A percentile compares a stretch with the other conserved stretches of the same genome.
Conservation (phyloP, 2,888 invertebrate genomes). For the Ashinkailepas kermadecensis region DNA sequence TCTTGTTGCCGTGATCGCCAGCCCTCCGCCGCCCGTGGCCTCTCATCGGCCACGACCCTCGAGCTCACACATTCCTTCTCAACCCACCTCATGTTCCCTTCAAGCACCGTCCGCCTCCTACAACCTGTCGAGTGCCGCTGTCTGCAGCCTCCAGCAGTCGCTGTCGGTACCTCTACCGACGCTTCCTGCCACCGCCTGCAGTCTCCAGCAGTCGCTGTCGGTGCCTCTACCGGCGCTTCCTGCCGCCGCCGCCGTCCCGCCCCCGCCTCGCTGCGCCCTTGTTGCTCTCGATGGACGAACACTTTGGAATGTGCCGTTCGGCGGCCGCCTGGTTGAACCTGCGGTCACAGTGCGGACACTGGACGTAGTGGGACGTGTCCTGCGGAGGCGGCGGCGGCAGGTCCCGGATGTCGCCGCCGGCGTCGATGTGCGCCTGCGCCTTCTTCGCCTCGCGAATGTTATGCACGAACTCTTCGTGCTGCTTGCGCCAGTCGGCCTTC, state of each 20-base stretch:
- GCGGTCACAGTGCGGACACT: slow-evolving; percentile 79
- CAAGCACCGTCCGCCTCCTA: background rate
- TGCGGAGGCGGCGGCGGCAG: slow-evolving; percentile 76
- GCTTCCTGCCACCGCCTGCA: no score
- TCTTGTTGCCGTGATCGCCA: no score
- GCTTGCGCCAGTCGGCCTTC: slow-evolving; percentile 3
- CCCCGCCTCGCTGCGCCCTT: slow-evolving; percentile 43
- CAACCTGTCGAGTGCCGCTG: background rate
- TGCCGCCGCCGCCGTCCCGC: background rate
- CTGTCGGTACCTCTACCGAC: no score
- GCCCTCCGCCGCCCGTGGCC: no score
- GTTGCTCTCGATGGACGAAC: slow-evolving; percentile 72
- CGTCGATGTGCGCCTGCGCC: background rate
- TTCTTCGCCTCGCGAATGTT: slow-evolving; percentile 10
- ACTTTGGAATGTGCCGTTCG: slow-evolving; percentile 85
- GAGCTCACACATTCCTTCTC: background rate
- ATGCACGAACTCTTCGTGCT: slow-evolving; percentile 3
- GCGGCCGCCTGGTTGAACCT: slow-evolving; percentile 73
- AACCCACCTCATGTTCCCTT: background rate
- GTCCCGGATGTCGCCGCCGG: slow-evolving; percentile 75
- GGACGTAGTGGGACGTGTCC: slow-evolving; percentile 80
- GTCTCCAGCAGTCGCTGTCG: no score
- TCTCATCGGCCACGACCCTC: no score
- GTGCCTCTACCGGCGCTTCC: background rate
- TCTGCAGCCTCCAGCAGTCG: no score